phyloP scores from a whole-genome alignment of 2,888 invertebrate genomes.

The Octodonta nipae region DNA sequence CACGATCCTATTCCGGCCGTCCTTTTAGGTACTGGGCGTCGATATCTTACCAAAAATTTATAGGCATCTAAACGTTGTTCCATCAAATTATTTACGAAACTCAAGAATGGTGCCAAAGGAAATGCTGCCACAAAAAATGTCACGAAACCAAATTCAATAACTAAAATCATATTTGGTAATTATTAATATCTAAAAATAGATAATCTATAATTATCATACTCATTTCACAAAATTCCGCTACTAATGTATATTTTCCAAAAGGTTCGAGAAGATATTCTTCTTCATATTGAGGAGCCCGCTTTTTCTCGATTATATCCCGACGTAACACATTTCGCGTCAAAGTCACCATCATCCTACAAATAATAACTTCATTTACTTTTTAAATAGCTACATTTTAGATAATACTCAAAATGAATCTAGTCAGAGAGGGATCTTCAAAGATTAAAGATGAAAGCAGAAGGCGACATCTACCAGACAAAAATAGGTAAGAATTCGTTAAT shows the following conservation, averaged over 20 bases:
- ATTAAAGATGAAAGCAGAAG: too few relatives aligned
- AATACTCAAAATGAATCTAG: too few relatives aligned
- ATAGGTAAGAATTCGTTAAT: too few relatives aligned
- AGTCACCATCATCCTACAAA: too few relatives aligned
- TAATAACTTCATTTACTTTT: neutral
- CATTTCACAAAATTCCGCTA: slow-evolving; percentile 26
- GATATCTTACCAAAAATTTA: slow-evolving; percentile 17
- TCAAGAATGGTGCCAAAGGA: slow-evolving; percentile 51
- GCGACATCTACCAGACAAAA: too few relatives aligned
- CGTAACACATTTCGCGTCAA: too few relatives aligned
- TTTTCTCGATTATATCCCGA: too few relatives aligned
- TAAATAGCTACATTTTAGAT: neutral
- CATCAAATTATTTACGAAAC: slow-evolving; percentile 47
- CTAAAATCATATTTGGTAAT: slow-evolving; percentile 30
- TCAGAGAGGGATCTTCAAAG: too few relatives aligned
- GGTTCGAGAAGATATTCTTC: slow-evolving; percentile 25
- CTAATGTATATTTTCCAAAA: slow-evolving; percentile 22
- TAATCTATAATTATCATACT: slow-evolving; percentile 15
- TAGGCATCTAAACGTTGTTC: slow-evolving; percentile 37
- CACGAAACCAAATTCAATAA: slow-evolving; percentile 51
- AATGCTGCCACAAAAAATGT: slow-evolving; percentile 52
- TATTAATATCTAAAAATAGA: neutral
- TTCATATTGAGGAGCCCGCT: too few relatives aligned
- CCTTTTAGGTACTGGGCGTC: slow-evolving; percentile 22
- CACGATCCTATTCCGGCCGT: slow-evolving; percentile 22